Percentiles rank a stretch among this genome's conserved stretches.
These are phyloP conservation scores for Ivindomyrus marchei DNA, from an alignment of 2,113 vertebrate species.

Conservation along the genomic window DNA sequence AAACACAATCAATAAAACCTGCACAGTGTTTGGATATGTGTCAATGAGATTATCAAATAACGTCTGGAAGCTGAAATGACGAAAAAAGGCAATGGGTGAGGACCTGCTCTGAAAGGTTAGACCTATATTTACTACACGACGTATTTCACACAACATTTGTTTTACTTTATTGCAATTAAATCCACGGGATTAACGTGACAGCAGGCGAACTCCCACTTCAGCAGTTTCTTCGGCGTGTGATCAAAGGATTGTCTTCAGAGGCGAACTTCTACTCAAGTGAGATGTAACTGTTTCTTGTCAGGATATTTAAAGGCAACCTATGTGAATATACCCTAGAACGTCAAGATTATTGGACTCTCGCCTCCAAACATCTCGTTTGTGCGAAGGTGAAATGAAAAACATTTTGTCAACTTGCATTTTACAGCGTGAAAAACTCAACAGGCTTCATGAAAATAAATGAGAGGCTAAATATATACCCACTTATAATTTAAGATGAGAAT, in stretches of 20 bases:
- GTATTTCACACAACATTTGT: slow-evolving; percentile 54
- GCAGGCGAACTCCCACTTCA: neutral
- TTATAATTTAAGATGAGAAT: neutral
- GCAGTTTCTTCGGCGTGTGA: neutral
- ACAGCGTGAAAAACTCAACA: neutral
- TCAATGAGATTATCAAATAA: neutral
- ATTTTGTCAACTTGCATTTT: neutral
- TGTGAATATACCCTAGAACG: neutral
- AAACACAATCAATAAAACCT: neutral
- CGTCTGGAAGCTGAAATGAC: slow-evolving; percentile 19
- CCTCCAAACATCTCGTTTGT: neutral
- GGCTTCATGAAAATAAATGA: neutral
- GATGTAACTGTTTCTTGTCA: neutral
- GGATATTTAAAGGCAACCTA: neutral
- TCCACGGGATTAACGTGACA: slow-evolving; percentile 34
- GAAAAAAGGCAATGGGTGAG: neutral
- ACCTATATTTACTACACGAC: slow-evolving; percentile 36
- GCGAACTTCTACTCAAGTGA: neutral
- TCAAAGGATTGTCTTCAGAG: neutral
- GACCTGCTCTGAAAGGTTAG: neutral
- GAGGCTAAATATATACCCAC: neutral
- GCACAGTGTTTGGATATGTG: neutral
- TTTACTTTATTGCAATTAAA: slow-evolving; percentile 63
- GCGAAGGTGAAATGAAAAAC: neutral
- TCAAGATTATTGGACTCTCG: neutral